Conservation (phyloP, 2,113 vertebrate genomes). For the Atlantisia rogersi region DNA sequence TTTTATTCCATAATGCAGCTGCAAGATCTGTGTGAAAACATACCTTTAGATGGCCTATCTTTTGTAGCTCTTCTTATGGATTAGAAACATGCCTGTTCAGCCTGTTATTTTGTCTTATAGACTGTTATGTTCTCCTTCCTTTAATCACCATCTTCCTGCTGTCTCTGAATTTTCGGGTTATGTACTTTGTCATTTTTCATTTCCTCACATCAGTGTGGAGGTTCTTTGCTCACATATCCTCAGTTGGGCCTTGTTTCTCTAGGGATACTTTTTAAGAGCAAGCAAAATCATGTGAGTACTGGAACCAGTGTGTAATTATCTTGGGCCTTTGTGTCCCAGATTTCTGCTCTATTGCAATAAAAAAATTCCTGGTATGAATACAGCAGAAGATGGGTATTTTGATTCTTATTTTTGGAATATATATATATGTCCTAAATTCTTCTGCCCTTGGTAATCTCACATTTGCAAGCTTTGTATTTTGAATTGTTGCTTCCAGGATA, state of each 20-base stretch:
- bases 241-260: background rate
- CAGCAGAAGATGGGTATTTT: background rate
- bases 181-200: background rate
- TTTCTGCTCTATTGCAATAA: background rate
- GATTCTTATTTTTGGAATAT: background rate
- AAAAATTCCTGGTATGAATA: background rate
- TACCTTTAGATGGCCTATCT: background rate
- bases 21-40: background rate
- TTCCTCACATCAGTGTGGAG: background rate
- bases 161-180: background rate
- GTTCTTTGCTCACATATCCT: background rate
- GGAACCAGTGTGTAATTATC: background rate
- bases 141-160: background rate
- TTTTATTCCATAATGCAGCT: background rate
- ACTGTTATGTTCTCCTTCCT: background rate
- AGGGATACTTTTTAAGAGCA: background rate
- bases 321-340: background rate
- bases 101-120: background rate
- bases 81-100: background rate
- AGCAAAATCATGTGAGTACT: background rate
- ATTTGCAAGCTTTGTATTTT: background rate
- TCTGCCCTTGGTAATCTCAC: background rate
- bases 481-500: background rate
- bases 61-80: background rate
- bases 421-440: background rate